These are phyloP conservation scores for Pteruthius melanotis DNA, from an alignment of 2,113 vertebrate species.

Conservation along the genomic window DNA sequence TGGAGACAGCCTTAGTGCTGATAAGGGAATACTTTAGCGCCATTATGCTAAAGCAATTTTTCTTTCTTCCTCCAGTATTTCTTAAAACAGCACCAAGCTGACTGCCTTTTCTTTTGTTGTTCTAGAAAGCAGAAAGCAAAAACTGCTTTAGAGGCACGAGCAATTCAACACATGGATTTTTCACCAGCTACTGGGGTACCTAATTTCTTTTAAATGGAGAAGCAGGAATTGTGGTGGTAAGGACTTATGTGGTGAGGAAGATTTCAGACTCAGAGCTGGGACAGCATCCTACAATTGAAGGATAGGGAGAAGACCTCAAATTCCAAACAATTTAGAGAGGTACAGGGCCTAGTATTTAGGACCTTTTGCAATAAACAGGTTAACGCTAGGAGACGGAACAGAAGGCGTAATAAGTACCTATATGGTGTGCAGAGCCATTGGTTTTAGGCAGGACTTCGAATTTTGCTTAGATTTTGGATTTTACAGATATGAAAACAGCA, in stretches of 20 bases:
- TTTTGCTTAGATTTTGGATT: background rate
- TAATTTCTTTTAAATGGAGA: background rate
- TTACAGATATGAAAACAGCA: background rate
- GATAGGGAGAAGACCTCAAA: background rate
- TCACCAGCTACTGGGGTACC: background rate
- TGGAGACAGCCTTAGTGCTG: background rate
- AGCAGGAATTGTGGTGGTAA: background rate
- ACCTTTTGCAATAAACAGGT: background rate
- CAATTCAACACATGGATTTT: background rate
- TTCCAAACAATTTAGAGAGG: background rate
- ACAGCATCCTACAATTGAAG: background rate
- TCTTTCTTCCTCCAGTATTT: background rate
- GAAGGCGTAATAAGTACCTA: background rate
- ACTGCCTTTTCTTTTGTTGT: background rate
- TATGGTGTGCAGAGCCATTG: rapidly evolving
- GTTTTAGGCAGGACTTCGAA: background rate
- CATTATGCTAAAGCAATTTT: background rate
- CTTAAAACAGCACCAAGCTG: background rate
- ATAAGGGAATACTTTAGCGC: too few relatives aligned
- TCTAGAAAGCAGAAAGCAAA: background rate
- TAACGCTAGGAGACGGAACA: background rate
- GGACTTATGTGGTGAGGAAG: background rate
- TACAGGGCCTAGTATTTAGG: background rate
- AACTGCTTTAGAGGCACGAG: background rate
- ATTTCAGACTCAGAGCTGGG: background rate